Conservation (phyloP, 2,113 vertebrate species). For the Miniopterus natalensis region DNA sequence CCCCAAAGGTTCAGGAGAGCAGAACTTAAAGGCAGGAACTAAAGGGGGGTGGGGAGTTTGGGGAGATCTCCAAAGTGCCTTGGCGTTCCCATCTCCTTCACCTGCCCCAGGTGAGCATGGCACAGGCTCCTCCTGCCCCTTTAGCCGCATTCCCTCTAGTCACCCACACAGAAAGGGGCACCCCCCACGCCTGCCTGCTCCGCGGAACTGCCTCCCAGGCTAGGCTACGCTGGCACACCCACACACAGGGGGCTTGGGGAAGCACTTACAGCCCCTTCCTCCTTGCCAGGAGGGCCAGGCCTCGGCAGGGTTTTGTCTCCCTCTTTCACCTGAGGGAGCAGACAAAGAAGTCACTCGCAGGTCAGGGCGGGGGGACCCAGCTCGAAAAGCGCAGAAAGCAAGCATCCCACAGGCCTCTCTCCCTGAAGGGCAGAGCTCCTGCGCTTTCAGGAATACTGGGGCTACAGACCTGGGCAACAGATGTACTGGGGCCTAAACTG, state of each 20-base stretch:
- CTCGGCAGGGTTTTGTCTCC: conserved; percentile 86
- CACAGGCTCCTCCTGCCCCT: neutral
- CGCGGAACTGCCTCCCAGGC: neutral
- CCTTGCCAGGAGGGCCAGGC: conserved; percentile 84
- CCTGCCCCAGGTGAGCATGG: neutral
- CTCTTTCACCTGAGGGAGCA: conserved; percentile 89
- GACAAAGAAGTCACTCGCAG: conserved; percentile 79
- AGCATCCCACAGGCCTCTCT: neutral
- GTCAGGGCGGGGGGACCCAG: neutral
- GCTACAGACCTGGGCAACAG: neutral
- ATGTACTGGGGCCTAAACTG: neutral
- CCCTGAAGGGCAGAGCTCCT: neutral
- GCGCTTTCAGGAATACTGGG: neutral
- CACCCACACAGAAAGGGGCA: neutral
- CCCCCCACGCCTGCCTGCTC: neutral
- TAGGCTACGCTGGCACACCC: neutral
- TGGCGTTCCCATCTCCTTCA: neutral
- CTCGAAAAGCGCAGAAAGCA: neutral
- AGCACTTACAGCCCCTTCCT: conserved; percentile 90
- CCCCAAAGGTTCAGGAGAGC: neutral
- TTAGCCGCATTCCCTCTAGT: neutral
- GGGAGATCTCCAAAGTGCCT: neutral
- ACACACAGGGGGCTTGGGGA: neutral
- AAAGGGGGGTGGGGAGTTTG: neutral
- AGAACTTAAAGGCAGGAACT: conserved; percentile 3